A percentile compares a stretch with the other conserved stretches of the same genome.
These are phyloP conservation scores for Montipora foliosa DNA, from an alignment of 64 coral and sea anemone genomes.

Conservation along the genomic window DNA sequence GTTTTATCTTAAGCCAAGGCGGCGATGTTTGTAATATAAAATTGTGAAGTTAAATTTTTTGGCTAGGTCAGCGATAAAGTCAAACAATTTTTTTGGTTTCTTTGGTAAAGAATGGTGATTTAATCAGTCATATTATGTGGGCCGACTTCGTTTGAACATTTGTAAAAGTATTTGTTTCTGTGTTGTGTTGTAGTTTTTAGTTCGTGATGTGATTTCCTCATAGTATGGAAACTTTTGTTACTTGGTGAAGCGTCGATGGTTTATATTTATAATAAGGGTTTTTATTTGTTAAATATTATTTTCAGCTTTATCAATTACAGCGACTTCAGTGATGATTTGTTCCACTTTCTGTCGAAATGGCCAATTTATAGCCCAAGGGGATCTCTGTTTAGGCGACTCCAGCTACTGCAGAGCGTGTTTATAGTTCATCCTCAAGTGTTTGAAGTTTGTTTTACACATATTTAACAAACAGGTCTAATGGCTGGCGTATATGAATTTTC, in stretches of 20 bases:
- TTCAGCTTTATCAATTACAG: conserved; percentile 1
- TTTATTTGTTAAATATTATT: conserved; percentile 11
- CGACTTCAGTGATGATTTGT: neutral
- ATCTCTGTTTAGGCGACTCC: neutral
- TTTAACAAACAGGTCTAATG: conserved; percentile 24
- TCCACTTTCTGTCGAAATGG: neutral
- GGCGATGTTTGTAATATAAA: neutral
- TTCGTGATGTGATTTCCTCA: neutral
- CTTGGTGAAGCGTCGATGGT: neutral
- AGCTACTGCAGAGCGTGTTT: conserved; percentile 22
- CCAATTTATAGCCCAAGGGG: neutral
- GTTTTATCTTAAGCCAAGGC: neutral
- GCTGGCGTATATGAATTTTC: neutral
- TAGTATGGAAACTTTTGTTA: neutral
- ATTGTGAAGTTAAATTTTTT: conserved; percentile 41
- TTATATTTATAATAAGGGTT: conserved; percentile 10
- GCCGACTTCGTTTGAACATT: neutral
- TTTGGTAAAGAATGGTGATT: conserved; percentile 10
- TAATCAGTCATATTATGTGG: neutral
- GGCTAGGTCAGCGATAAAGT: conserved; percentile 49
- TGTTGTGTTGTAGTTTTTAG: neutral
- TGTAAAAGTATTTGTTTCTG: neutral
- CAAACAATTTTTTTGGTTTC: neutral
- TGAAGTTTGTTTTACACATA: conserved; percentile 27
- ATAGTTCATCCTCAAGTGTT: conserved; percentile 40